Conservation (phyloP, 1,140 invertebrate species). For the Meloidogyne chitwoodi region DNA sequence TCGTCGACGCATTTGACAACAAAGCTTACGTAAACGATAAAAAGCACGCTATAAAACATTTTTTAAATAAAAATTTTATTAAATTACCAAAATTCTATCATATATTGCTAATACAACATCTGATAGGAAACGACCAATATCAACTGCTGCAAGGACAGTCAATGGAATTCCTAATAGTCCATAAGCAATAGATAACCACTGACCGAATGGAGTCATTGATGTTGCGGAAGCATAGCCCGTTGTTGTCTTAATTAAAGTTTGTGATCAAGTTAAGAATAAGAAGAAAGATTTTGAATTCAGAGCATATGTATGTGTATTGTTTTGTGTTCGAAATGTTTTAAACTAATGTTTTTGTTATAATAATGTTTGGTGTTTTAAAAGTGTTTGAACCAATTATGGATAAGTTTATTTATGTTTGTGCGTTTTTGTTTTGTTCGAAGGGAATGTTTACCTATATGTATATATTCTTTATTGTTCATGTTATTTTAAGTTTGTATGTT, state of each 20-base stretch:
- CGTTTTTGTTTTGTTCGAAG: too few relatives aligned
- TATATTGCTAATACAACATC: constrained; percentile 54
- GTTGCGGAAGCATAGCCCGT: constrained; percentile 63
- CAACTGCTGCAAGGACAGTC: constrained; percentile 62
- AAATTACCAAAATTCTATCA: constrained; percentile 37
- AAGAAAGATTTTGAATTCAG: too few relatives aligned
- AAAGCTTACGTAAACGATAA: constrained; percentile 19
- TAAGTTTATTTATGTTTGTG: too few relatives aligned
- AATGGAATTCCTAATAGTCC: constrained; percentile 63
- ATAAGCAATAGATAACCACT: constrained; percentile 62
- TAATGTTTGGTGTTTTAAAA: too few relatives aligned
- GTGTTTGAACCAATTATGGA: too few relatives aligned
- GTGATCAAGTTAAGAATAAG: too few relatives aligned
- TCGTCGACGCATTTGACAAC: constrained; percentile 5
- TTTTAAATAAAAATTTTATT: background rate
- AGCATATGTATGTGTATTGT: too few relatives aligned
- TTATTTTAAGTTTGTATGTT: too few relatives aligned
- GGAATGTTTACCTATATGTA: too few relatives aligned
- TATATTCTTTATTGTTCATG: too few relatives aligned
- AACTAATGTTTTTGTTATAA: too few relatives aligned
- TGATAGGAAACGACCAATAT: constrained; percentile 58
- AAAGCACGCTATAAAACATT: constrained; percentile 27
- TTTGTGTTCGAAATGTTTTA: too few relatives aligned
- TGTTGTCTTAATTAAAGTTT: constrained; percentile 58
- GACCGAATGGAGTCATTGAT: constrained; percentile 61